A percentile compares a stretch with the other conserved stretches of the same genome.
Evolutionary conservation across 2,113 vertebrate species (phyloP).

Genomic region (Mustelus asterias): DNA sequence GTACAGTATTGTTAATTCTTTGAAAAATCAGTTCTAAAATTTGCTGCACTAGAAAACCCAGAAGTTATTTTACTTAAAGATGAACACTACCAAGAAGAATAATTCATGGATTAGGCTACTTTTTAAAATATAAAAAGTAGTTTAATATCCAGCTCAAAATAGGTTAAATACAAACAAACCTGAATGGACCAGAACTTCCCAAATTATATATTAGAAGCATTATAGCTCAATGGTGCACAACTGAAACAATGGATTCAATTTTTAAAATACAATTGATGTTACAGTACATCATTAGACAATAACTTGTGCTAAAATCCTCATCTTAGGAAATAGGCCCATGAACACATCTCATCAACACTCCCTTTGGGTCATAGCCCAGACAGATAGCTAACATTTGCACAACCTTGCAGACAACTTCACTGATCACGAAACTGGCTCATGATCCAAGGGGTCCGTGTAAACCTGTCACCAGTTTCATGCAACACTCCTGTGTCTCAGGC

Average conservation of each 20-base stretch:
- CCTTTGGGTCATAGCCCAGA: neutral
- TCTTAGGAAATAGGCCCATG: neutral
- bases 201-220: neutral
- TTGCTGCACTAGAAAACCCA: conserved; percentile 42
- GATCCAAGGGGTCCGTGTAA: neutral
- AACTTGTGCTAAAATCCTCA: neutral
- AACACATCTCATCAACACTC: neutral
- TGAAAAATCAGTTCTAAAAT: conserved; percentile 42
- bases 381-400: neutral
- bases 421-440: neutral
- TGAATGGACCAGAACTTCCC: neutral
- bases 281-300: neutral
- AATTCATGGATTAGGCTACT: neutral
- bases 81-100: conserved; percentile 14
- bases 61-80: neutral
- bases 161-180: neutral
- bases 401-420: neutral
- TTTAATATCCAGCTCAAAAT: neutral
- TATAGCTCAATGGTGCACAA: neutral
- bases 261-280: neutral
- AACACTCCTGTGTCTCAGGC: neutral
- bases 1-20: conserved; percentile 45
- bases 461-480: neutral
- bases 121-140: neutral
- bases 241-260: neutral